Evolutionary conservation across 2,888 invertebrate species (phyloP), one percentile per base, ranked within the genome.

Genomic region (Venusia cambrica): DNA sequence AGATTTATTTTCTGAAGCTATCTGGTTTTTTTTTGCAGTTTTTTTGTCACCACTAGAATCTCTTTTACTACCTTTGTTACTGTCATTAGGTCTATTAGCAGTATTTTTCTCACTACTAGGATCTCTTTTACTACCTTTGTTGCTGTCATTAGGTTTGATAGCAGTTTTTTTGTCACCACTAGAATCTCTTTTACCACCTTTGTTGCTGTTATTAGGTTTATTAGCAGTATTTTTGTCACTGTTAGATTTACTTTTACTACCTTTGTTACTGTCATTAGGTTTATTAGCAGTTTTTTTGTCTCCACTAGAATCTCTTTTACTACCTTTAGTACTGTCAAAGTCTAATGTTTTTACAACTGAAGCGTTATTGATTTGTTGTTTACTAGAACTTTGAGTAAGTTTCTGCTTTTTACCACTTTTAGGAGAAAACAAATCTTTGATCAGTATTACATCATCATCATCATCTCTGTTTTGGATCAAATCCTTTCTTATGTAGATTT

Each of bases 291-390:
- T 2, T 11, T 6, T 12, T 21, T 12, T 21, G n/a, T 21, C 12
- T 2, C 10, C 12, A 21, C 6, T 6, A 12, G 21, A 21, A 12
- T 10, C 5, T 21, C n/a, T 21, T 21, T 21, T 21, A 12, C 5
- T 21, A 11, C 2, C 11, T n/a, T 16, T 33, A 11, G 72, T 77
- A 14, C 55, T 54, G 47, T 78, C 85, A 71, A 87, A 85, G 49
- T 87, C 75, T 16, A 87, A 54, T 0, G 75, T 71, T 52, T 87
- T 87, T 0, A 85, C 84, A 3, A 87, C 85, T 14, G 84, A 83
- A 7, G 67, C 60, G 22, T 63, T 74, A 38, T 68, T 72, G 2
- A 67, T 5, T 26, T 62, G 57, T 10, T 55, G 52, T 38, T 54
- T 56, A n/a, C 4, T 30, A 4, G 13, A 27, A 3, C 21, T 26